Base-by-base conservation (phyloP, 1,140 invertebrate species). In the Chrysomallon squamiferum region DNA sequence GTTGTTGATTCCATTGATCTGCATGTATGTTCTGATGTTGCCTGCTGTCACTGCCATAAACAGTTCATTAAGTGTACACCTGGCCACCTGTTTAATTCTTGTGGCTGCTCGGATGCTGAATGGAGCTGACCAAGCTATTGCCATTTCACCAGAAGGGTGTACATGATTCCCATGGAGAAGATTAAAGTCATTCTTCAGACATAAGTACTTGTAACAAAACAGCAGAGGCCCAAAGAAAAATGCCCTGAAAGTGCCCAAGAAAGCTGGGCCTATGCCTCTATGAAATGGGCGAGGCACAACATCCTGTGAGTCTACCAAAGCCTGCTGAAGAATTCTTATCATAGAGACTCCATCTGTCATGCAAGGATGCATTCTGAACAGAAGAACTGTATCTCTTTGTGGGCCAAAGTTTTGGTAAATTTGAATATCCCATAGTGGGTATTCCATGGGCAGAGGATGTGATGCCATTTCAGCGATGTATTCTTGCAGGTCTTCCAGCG, bases 351-450 rank as follows among this genome's bases (percentile, higher is more conserved):
- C 89, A 76, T 90, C 89, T 2, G 87, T 86, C n/a, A 90, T 67
- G 64, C 87, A 86, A 29, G 88, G 88, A 76, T 90, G 89, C 11
- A 88, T 82, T 1, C 89, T 77, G 13, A 90, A 74, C 22, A 90
- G 75, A 4, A 89, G 81, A 1, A 88, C 81, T 0, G 87, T 87
- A 62, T 88, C 88, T 56, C 80, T 72, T 9, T 82, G 76, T 18
- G 78, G 73, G 5, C 86, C 87, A 66, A 81, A 85, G 58, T 86
- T 81, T n/a, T 79, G 73, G 15, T 89, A 66, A 2, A 89, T 82
- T 41, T 88, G 87, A 7, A 90, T 80, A 70, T 90, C 88, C 89
- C 89, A 90, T 2, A 88, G 78, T 0, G 89, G 88, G 60, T 85
- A 82, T 9, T 86, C 78, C 15, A 73, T 54, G 0, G 84, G 70